Percentiles rank a stretch among this genome's conserved stretches.
These are phyloP conservation scores for Panzeria rudis DNA, from an alignment of 2,888 invertebrate genomes.

Conservation along the genomic window DNA sequence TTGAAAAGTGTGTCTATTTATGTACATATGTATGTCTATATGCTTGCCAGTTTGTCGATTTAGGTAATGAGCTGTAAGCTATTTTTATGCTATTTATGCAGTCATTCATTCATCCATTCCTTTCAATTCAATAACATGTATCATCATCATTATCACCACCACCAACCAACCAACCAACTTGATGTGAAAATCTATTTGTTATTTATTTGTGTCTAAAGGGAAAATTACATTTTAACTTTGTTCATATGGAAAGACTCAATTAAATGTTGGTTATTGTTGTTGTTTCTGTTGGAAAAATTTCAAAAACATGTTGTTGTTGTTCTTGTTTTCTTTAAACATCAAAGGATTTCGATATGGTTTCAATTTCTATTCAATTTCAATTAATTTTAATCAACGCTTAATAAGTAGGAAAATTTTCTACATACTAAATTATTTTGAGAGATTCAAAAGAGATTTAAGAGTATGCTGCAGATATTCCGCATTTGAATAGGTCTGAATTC, in stretches of 20 bases:
- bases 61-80: slow-evolving; percentile 77
- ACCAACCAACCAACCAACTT: no score
- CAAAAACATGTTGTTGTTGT: slow-evolving; percentile 27
- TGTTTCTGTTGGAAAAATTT: slow-evolving; percentile 13
- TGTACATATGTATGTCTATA: slow-evolving; percentile 32
- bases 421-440: not conserved
- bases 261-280: slow-evolving; percentile 45
- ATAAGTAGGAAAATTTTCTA: slow-evolving; percentile 23
- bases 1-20: slow-evolving; percentile 7
- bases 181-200: slow-evolving; percentile 30
- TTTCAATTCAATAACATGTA: slow-evolving; percentile 73
- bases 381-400: slow-evolving; percentile 64
- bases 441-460: not conserved
- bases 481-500: no score
- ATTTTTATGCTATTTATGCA: slow-evolving; percentile 73
- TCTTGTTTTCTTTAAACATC: slow-evolving; percentile 56
- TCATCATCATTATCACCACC: slow-evolving; percentile 47
- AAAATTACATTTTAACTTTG: slow-evolving; percentile 73
- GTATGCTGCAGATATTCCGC: not conserved
- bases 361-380: slow-evolving; percentile 65
- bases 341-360: slow-evolving; percentile 70
- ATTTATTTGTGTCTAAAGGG: slow-evolving; percentile 22
- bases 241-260: slow-evolving; percentile 60
- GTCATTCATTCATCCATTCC: slow-evolving; percentile 45
- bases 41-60: slow-evolving; percentile 27